phyloP scores from a whole-genome alignment of 2,888 invertebrate genomes.

The Dicycla oo region DNA sequence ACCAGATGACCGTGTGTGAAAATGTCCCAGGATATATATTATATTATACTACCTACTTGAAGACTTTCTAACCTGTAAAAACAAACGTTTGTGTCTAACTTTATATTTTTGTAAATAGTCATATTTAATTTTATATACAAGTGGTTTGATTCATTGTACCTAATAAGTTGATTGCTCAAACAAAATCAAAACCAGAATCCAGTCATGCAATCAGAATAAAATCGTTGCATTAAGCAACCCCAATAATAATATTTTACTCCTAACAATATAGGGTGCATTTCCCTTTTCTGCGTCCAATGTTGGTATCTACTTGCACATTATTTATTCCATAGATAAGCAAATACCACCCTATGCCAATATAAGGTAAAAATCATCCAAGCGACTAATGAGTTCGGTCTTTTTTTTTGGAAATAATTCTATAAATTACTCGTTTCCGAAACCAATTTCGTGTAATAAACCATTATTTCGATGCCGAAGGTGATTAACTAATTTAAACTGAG shows the following conservation, averaged over 20 bases:
- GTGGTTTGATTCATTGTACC: neutral
- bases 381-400: conserved; percentile 57
- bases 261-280: conserved; percentile 46
- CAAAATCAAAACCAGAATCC: conserved; percentile 46
- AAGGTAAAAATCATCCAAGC: conserved; percentile 59
- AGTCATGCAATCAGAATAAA: conserved; percentile 49
- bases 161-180: conserved; percentile 35
- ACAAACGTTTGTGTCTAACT: neutral
- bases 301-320: conserved; percentile 28
- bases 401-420: conserved; percentile 55
- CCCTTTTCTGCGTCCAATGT: conserved; percentile 25
- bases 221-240: conserved; percentile 44
- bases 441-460: conserved; percentile 63
- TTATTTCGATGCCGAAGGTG: conserved; percentile 59
- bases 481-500: conserved; percentile 68
- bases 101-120: neutral
- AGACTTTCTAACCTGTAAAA: neutral
- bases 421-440: conserved; percentile 64
- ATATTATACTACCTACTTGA: neutral
- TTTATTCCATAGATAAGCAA: conserved; percentile 46
- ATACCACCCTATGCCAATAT: conserved; percentile 54
- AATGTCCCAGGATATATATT: too few relatives aligned
- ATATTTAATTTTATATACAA: neutral
- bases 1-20: too few relatives aligned
- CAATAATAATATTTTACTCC: conserved; percentile 35